A percentile compares a stretch with the other conserved stretches of the same genome.
Conservation (phyloP, 2,888 invertebrate species). For the Parapristionchus giblindavisi region DNA sequence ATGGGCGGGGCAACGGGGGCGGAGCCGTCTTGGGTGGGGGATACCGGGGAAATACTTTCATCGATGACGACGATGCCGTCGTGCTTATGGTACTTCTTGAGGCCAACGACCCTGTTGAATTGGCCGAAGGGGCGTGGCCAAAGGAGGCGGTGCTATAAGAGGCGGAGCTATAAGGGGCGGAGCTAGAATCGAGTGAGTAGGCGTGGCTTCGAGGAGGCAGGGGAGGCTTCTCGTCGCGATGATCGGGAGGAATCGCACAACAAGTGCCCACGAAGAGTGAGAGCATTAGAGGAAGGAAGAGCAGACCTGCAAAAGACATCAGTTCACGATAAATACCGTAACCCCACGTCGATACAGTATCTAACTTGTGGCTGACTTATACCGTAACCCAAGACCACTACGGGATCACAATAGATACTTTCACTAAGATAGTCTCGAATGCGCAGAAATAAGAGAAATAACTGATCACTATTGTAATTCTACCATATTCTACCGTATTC, state of each 20-base stretch:
- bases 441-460: too few relatives aligned
- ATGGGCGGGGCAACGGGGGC: not conserved
- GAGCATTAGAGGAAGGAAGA: conserved; percentile 79
- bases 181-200: too few relatives aligned
- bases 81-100: not conserved
- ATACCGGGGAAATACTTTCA: conserved; percentile 11
- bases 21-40: conserved; percentile 13
- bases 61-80: not conserved
- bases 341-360: too few relatives aligned
- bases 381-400: too few relatives aligned
- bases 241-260: conserved; percentile 30
- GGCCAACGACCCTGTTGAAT: not conserved
- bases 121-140: conserved; percentile 4
- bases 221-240: conserved; percentile 6
- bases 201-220: too few relatives aligned
- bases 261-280: conserved; percentile 63
- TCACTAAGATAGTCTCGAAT: too few relatives aligned
- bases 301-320: conserved; percentile 72
- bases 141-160: not conserved
- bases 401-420: too few relatives aligned
- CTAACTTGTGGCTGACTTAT: too few relatives aligned
- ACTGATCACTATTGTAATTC: too few relatives aligned
- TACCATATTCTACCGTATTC: too few relatives aligned
- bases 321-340: too few relatives aligned
- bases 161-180: too few relatives aligned